Percentiles rank a stretch among this genome's conserved stretches.
Evolutionary conservation across 1,140 invertebrate genomes (phyloP).

Genomic region (Phthorimaea operculella): DNA sequence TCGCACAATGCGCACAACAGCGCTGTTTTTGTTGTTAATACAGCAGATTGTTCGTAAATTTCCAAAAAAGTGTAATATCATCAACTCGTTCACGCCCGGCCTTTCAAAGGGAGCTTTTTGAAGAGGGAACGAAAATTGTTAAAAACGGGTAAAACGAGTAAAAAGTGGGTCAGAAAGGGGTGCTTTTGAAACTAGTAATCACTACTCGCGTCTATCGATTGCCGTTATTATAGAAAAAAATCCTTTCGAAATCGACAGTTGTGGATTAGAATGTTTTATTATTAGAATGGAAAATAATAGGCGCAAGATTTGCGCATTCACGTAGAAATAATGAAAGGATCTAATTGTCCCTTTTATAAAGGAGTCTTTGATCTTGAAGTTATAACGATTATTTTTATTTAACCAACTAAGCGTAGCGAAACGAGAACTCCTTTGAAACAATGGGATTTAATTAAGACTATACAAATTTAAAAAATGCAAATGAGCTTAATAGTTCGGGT

Average conservation of each 20-base stretch:
- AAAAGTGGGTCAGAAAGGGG: constrained; percentile 67
- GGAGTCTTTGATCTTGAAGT: not conserved
- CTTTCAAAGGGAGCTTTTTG: constrained; percentile 62
- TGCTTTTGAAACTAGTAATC: constrained; percentile 65
- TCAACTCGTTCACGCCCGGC: constrained; percentile 67
- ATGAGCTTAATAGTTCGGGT: not conserved
- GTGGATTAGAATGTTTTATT: constrained; percentile 35
- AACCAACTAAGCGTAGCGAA: too few relatives aligned
- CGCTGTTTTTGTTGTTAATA: constrained; percentile 65
- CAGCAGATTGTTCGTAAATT: constrained; percentile 65
- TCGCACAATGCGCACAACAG: constrained; percentile 55
- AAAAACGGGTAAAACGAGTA: constrained; percentile 63
- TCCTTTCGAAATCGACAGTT: constrained; percentile 35
- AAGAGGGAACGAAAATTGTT: constrained; percentile 61
- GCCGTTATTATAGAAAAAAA: constrained; percentile 62
- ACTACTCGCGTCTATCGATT: constrained; percentile 61
- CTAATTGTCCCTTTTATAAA: not conserved
- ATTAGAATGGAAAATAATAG: constrained; percentile 30
- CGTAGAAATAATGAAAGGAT: constrained; percentile 18
- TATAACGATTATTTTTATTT: not conserved
- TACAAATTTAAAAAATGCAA: not conserved
- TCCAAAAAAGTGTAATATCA: constrained; percentile 65
- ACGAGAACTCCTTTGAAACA: not conserved
- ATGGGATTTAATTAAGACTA: not conserved
- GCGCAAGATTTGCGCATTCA: constrained; percentile 18